These are phyloP conservation scores for Megaceryle alcyon DNA, from an alignment of 2,797 vertebrate genomes.

Conservation along the genomic window DNA sequence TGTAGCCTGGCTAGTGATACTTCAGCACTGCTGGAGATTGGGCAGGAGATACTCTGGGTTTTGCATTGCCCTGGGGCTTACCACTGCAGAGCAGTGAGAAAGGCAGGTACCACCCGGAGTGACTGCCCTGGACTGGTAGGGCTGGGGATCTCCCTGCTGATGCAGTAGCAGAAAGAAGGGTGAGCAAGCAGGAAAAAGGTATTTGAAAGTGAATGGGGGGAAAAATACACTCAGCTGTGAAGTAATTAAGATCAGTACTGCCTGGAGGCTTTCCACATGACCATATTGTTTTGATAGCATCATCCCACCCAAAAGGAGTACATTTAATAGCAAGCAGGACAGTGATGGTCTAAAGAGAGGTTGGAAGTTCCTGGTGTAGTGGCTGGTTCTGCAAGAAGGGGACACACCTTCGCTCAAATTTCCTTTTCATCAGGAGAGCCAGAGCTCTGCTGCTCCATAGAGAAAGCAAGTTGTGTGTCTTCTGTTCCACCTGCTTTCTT, in stretches of 20 bases:
- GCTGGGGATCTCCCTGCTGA: neutral
- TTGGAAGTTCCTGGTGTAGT: neutral
- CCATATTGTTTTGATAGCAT: neutral
- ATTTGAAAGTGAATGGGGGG: neutral
- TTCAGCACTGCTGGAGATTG: neutral
- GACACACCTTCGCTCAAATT: neutral
- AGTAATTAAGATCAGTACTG: neutral
- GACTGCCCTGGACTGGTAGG: fast-evolving
- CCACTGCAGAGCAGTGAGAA: neutral
- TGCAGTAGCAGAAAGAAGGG: neutral
- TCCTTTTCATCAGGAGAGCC: neutral
- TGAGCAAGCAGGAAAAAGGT: neutral
- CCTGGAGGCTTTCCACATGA: neutral
- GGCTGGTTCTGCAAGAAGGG: neutral
- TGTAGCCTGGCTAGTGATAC: neutral
- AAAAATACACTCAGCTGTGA: neutral
- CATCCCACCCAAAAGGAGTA: neutral
- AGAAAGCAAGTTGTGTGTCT: neutral
- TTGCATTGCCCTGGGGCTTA: neutral
- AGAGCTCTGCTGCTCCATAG: neutral
- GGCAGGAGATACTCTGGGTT: fast-evolving
- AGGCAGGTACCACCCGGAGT: neutral
- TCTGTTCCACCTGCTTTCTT: neutral
- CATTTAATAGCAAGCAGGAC: neutral
- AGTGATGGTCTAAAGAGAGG: neutral